Evolutionary conservation across 1,140 invertebrate genomes (phyloP).

Genomic region (Drosophila yakuba): DNA sequence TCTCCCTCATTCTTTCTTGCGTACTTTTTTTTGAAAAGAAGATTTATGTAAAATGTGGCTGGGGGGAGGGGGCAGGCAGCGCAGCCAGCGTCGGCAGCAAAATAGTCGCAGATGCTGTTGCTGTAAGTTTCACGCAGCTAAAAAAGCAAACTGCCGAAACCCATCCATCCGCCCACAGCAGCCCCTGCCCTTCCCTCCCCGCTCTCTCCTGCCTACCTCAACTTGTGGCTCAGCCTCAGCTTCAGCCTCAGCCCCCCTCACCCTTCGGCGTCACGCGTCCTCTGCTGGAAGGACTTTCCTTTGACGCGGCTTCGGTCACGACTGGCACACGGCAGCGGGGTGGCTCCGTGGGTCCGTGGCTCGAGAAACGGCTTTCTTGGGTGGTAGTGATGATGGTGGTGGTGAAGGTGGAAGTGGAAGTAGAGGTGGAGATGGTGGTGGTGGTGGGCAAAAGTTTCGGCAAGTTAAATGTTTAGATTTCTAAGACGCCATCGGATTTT

Average conservation of each 20-base stretch:
- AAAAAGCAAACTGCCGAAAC: constrained; percentile 69
- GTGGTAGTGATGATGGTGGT: constrained; percentile 4
- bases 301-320: constrained; percentile 60
- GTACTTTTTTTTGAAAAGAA: constrained; percentile 69
- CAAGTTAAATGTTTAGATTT: constrained; percentile 82
- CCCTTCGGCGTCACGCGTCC: background rate
- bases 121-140: constrained; percentile 73
- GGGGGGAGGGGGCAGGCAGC: constrained; percentile 1
- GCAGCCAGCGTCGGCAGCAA: constrained; percentile 27
- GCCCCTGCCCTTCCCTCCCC: background rate
- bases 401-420: constrained; percentile 9
- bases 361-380: constrained; percentile 2
- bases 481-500: constrained; percentile 74
- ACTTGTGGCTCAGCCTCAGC: constrained; percentile 12
- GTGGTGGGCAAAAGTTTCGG: constrained; percentile 59
- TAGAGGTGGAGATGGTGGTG: constrained; percentile 18
- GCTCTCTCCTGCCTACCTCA: constrained; percentile 43
- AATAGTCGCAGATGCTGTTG: constrained; percentile 82
- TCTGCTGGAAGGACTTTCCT: constrained; percentile 18
- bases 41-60: constrained; percentile 78
- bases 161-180: constrained; percentile 6
- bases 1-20: constrained; percentile 32
- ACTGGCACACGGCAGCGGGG: constrained; percentile 11
- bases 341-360: background rate
- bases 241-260: background rate